Evolutionary conservation across 1,140 invertebrate genomes (phyloP).

Genomic region (Bathynomus jamesi): DNA sequence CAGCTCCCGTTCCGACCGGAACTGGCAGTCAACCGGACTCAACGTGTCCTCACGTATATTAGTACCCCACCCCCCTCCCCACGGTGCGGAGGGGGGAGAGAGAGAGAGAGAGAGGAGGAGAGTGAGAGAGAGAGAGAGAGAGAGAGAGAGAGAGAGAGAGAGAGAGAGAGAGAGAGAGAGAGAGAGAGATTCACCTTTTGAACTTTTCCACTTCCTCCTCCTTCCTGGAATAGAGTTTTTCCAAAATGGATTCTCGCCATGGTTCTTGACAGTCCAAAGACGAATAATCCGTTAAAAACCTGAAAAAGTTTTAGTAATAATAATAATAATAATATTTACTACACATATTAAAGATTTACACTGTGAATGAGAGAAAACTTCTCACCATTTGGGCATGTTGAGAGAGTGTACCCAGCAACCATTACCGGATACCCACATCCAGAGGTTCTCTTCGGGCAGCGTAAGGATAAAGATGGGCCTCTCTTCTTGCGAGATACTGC

Average conservation of each 20-base stretch:
- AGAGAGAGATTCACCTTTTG: background rate
- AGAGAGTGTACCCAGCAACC: constrained; percentile 38
- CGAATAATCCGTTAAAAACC: background rate
- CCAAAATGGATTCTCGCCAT: constrained; percentile 5
- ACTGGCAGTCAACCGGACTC: too few relatives aligned
- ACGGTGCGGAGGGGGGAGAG: too few relatives aligned
- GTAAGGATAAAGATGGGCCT: constrained; percentile 46
- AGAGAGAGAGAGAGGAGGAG: too few relatives aligned
- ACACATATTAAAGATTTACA: background rate
- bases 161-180: too few relatives aligned
- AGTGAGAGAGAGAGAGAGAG: too few relatives aligned
- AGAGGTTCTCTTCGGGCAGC: constrained; percentile 29
- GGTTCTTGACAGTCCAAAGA: background rate
- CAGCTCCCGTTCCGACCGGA: too few relatives aligned
- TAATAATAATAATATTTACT: too few relatives aligned
- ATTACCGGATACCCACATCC: constrained; percentile 40
- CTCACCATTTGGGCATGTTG: constrained; percentile 30
- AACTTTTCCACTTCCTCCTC: background rate
- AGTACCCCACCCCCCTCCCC: too few relatives aligned
- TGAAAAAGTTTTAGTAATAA: background rate
- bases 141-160: too few relatives aligned
- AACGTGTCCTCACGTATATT: too few relatives aligned
- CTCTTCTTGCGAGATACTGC: constrained; percentile 78
- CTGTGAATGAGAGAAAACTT: background rate
- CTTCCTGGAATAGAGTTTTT: background rate